A percentile compares a stretch with the other conserved stretches of the same genome.
Evolutionary conservation across 2,888 invertebrate genomes (phyloP).

Genomic region (Polymixis lichenea): DNA sequence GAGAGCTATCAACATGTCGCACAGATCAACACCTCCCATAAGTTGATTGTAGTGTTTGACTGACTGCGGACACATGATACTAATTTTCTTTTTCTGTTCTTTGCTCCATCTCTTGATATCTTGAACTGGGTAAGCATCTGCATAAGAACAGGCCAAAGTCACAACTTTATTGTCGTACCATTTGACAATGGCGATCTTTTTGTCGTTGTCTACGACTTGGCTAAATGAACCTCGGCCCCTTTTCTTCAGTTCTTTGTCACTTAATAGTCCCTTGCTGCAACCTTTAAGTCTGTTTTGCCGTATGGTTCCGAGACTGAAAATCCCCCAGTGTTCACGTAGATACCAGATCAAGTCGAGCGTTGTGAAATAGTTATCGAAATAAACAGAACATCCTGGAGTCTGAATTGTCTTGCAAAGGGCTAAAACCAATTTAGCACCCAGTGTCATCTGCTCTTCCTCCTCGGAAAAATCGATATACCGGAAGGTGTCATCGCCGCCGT

Average conservation of each 20-base stretch:
- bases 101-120: conserved; percentile 6
- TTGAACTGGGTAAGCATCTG: neutral
- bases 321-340: conserved; percentile 3
- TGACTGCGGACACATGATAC: no score
- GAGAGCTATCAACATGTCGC: conserved; percentile 1
- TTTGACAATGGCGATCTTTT: neutral
- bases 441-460: neutral
- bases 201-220: conserved; percentile 10
- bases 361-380: neutral
- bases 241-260: conserved; percentile 8
- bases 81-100: no score
- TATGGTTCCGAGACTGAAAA: conserved; percentile 9
- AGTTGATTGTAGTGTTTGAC: neutral
- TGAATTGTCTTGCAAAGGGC: neutral
- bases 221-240: conserved; percentile 1
- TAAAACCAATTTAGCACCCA: no score
- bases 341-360: conserved; percentile 4
- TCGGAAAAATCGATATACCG: neutral
- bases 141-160: conserved; percentile 1
- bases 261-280: neutral
- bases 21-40: conserved; percentile 1
- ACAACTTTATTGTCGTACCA: neutral
- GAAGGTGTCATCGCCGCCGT: neutral
- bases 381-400: neutral
- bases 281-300: conserved; percentile 6